A percentile compares a stretch with the other conserved stretches of the same genome.
These are phyloP conservation scores for Artemisiospiza belli DNA, from an alignment of 2,113 vertebrate genomes.

Conservation along the genomic window DNA sequence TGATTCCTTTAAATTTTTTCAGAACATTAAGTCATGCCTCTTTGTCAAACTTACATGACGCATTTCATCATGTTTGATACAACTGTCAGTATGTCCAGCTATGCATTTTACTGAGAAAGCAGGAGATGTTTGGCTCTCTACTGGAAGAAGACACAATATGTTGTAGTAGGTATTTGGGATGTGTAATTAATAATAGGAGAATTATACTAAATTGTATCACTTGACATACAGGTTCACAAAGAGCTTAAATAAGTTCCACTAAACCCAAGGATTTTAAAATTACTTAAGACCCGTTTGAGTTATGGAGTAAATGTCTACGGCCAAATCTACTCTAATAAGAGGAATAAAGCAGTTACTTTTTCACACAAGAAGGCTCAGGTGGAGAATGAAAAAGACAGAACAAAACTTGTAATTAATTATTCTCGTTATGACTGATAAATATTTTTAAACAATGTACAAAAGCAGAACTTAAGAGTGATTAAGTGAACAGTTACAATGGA, in stretches of 20 bases:
- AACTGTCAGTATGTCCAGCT: slow-evolving; percentile 35
- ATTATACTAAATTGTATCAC: not conserved
- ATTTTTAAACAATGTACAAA: not conserved
- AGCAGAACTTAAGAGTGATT: not conserved
- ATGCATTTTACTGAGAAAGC: slow-evolving; percentile 39
- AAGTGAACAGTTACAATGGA: not conserved
- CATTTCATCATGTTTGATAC: slow-evolving; percentile 52
- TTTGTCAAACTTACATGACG: slow-evolving; percentile 47
- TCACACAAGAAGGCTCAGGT: not conserved
- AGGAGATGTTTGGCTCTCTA: slow-evolving; percentile 13
- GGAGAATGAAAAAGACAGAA: not conserved
- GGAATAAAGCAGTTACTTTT: not conserved
- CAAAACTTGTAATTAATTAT: not conserved
- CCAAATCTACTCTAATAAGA: not conserved
- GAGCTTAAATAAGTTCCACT: slow-evolving; percentile 9
- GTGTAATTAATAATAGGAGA: not conserved
- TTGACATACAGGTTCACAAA: slow-evolving; percentile 30
- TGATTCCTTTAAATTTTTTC: not conserved
- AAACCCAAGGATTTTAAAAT: slow-evolving; percentile 28
- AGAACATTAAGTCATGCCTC: slow-evolving; percentile 4
- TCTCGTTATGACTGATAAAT: not conserved
- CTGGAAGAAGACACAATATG: not conserved
- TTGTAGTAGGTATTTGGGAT: slow-evolving; percentile 39
- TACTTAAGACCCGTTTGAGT: not conserved
- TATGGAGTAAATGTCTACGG: not conserved